Conservation (phyloP, 2,888 invertebrate species). For the Chymomyza amoena region DNA sequence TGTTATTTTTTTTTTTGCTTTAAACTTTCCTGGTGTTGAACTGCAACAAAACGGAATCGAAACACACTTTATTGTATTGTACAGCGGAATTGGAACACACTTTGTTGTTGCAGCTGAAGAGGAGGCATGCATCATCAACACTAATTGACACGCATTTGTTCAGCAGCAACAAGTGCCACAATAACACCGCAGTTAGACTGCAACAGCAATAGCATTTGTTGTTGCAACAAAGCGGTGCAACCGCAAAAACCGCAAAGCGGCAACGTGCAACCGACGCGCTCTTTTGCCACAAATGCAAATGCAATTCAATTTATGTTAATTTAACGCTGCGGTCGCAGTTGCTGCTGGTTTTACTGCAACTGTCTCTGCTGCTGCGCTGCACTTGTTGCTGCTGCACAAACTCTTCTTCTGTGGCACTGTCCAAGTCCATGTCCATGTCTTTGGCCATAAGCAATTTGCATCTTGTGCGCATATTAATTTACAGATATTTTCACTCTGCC, state of each 20-base stretch:
- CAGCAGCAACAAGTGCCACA: constrained; percentile 39
- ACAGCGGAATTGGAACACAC: constrained; percentile 52
- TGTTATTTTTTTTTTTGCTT: neutral
- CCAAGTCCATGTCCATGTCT: constrained; percentile 49
- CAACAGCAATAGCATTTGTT: constrained; percentile 20
- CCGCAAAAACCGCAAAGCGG: constrained; percentile 53
- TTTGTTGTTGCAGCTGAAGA: no score
- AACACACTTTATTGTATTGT: constrained; percentile 7
- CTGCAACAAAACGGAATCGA: constrained; percentile 1
- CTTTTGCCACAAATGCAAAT: constrained; percentile 65
- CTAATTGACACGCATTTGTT: constrained; percentile 72
- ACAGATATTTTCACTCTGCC: constrained; percentile 69
- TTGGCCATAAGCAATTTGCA: constrained; percentile 71
- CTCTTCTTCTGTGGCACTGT: constrained; percentile 8
- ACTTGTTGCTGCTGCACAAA: constrained; percentile 22
- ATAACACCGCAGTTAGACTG: constrained; percentile 28
- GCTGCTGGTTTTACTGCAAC: constrained; percentile 35
- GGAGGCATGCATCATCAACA: constrained; percentile 63
- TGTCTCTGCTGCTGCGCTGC: constrained; percentile 31
- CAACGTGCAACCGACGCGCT: constrained; percentile 54
- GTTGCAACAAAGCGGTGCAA: constrained; percentile 25
- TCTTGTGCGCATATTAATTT: constrained; percentile 74
- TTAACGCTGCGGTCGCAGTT: constrained; percentile 58
- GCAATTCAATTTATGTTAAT: constrained; percentile 77
- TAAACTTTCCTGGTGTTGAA: neutral